Conservation (phyloP, 2,113 vertebrate species). For the Sylvia atricapilla region DNA sequence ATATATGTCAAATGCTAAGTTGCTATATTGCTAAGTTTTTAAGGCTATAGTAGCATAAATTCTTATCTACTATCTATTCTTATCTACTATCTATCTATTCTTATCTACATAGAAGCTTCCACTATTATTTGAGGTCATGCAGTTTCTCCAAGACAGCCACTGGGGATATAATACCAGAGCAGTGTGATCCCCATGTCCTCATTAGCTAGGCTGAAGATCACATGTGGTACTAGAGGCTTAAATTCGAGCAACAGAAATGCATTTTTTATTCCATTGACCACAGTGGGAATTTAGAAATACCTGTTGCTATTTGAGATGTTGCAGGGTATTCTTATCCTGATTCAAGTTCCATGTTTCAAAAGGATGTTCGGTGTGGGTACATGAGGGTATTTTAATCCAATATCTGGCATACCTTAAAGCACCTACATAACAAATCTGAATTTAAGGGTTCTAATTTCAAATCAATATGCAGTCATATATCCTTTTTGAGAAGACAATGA, state of each 20-base stretch:
- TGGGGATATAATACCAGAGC: not conserved
- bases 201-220: not conserved
- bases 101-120: not conserved
- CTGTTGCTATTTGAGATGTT: not conserved
- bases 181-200: not conserved
- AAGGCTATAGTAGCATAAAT: not conserved
- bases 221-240: not conserved
- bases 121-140: not conserved
- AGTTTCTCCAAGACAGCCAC: not conserved
- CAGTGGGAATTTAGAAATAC: not conserved
- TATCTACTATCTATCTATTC: no score
- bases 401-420: not conserved
- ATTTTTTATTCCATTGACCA: not conserved
- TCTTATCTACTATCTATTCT: not conserved
- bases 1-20: not conserved
- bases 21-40: not conserved
- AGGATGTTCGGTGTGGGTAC: rapidly evolving
- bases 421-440: not conserved
- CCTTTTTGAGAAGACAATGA: not conserved
- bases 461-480: not conserved
- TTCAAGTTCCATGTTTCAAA: not conserved
- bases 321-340: not conserved
- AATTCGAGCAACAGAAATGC: not conserved
- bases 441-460: not conserved
- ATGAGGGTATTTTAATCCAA: not conserved